A percentile compares a stretch with the other conserved stretches of the same genome.
phyloP scores from a whole-genome alignment of 1,140 invertebrate genomes.

The Aphelinus atriplicis region DNA sequence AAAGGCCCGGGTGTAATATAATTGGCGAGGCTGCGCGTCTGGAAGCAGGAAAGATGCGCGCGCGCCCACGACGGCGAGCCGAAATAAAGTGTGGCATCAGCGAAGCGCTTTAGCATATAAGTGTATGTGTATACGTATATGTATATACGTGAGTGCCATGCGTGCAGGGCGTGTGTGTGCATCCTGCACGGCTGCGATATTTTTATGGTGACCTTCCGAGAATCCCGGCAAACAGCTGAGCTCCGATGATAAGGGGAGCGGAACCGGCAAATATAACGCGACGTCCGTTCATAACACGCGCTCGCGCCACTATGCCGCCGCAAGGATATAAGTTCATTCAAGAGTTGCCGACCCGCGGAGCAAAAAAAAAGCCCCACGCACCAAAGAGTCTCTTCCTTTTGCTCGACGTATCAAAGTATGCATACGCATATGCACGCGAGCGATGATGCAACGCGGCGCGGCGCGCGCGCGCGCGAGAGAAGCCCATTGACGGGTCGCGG shows the following conservation, averaged over 20 bases:
- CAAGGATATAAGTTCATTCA: too few relatives aligned
- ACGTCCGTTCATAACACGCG: slow-evolving; percentile 15
- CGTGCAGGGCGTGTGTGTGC: slow-evolving; percentile 38
- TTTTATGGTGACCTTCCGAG: slow-evolving; percentile 56
- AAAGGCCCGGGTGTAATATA: too few relatives aligned
- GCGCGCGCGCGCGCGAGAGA: too few relatives aligned
- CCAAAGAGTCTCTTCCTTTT: not conserved
- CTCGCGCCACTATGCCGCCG: too few relatives aligned
- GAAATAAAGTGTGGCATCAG: too few relatives aligned
- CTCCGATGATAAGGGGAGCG: slow-evolving; percentile 47
- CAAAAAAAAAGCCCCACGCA: slow-evolving; percentile 7
- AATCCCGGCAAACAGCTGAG: slow-evolving; percentile 54
- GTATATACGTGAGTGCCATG: too few relatives aligned
- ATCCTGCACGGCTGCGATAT: slow-evolving; percentile 48
- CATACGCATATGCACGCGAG: not conserved
- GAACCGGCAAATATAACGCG: slow-evolving; percentile 32
- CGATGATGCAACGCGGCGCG: slow-evolving; percentile 16
- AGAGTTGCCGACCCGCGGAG: not conserved
- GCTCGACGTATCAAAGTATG: not conserved
- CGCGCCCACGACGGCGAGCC: too few relatives aligned
- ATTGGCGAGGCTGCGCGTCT: too few relatives aligned
- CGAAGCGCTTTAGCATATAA: too few relatives aligned
- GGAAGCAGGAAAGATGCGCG: too few relatives aligned
- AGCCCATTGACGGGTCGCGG: too few relatives aligned
- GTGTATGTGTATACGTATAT: too few relatives aligned